Conservation (phyloP, 2,888 invertebrate species). For the Mythimna pallens region DNA sequence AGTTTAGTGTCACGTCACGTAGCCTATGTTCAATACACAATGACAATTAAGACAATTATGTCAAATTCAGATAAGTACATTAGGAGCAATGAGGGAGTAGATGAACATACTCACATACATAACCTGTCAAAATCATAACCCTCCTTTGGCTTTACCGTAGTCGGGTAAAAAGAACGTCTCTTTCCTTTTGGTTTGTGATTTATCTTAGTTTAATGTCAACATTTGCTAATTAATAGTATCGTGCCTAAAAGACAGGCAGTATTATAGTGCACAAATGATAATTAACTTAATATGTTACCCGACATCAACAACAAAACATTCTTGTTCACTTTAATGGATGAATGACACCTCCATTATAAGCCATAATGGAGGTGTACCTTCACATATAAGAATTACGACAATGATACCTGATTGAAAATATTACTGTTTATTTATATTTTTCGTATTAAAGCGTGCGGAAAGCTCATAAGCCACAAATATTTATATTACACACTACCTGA, state of each 20-base stretch:
- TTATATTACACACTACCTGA: too few species aligned
- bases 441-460: background rate
- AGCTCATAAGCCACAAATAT: background rate
- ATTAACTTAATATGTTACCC: slow-evolving; percentile 19
- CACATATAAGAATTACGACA: background rate
- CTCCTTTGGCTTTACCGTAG: too few species aligned
- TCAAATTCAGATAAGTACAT: too few species aligned
- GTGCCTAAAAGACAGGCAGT: background rate
- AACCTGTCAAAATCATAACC: too few species aligned
- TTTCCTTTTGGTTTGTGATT: background rate
- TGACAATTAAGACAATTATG: too few species aligned
- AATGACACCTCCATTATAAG: slow-evolving; percentile 22
- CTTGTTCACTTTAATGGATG: slow-evolving; percentile 11
- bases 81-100: too few species aligned
- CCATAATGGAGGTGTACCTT: too few species aligned
- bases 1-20: too few species aligned
- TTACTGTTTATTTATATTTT: background rate
- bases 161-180: background rate
- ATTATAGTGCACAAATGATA: background rate
- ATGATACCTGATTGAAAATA: background rate
- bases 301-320: slow-evolving; percentile 9
- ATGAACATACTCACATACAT: too few species aligned
- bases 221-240: background rate
- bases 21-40: too few species aligned
- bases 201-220: too few species aligned